phyloP scores from a whole-genome alignment of 2,797 vertebrate genomes.

The Pangasius larnaudii region DNA sequence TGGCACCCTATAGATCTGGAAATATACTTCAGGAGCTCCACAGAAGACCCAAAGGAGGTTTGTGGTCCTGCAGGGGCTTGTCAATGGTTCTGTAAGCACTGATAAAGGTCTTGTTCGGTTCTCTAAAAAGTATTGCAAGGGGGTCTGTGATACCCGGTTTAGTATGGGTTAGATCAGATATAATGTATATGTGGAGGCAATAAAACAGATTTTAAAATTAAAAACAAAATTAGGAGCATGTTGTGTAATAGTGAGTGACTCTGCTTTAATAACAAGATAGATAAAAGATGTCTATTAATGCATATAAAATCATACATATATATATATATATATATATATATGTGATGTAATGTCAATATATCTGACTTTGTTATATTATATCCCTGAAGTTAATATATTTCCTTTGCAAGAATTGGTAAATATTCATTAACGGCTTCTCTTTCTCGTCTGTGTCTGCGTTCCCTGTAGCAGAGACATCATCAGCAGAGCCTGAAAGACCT shows the following conservation, averaged over 20 bases:
- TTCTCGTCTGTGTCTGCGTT: background rate
- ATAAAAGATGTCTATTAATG: background rate
- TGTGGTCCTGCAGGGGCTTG: background rate
- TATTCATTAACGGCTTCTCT: background rate
- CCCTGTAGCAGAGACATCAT: constrained; percentile 58
- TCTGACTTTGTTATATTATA: background rate
- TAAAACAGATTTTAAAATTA: background rate
- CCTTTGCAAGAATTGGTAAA: background rate
- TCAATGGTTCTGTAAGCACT: background rate
- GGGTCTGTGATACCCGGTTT: too few relatives aligned
- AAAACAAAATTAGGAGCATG: background rate
- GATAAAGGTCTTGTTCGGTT: background rate
- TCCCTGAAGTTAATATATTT: background rate
- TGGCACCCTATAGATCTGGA: too few relatives aligned
- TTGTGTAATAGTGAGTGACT: background rate
- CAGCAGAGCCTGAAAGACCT: constrained; percentile 72
- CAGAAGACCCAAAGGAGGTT: too few relatives aligned
- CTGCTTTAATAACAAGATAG: background rate
- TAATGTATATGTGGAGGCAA: background rate
- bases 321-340: background rate
- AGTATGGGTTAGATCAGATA: background rate
- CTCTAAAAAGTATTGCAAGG: background rate
- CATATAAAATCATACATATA: background rate
- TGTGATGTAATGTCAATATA: background rate
- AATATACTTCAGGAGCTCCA: background rate